Evolutionary conservation across 2,888 invertebrate species (phyloP).

Genomic region (Hyposoter didymator): DNA sequence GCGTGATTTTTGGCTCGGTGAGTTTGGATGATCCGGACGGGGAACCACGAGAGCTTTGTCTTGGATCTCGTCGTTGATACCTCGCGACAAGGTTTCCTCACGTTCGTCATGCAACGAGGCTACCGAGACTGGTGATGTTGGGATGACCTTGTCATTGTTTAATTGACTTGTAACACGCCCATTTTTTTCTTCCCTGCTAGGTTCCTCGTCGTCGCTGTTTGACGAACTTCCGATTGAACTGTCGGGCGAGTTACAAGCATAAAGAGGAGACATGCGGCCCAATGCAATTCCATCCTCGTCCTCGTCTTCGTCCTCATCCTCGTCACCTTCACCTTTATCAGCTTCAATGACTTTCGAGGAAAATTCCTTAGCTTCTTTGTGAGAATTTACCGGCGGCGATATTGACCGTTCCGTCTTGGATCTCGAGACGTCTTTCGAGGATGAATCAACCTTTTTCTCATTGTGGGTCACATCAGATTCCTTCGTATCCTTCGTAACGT

Average conservation of each 20-base stretch:
- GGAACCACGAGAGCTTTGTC: slow-evolving; percentile 81
- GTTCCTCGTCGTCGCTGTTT: slow-evolving; percentile 68
- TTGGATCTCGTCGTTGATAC: slow-evolving; percentile 81
- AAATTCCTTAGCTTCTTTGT: slow-evolving; percentile 59
- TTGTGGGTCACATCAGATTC: slow-evolving; percentile 24
- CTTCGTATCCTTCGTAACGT: background rate
- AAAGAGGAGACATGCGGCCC: slow-evolving; percentile 78
- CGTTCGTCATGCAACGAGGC: slow-evolving; percentile 72
- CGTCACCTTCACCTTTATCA: slow-evolving; percentile 69
- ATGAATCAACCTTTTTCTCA: slow-evolving; percentile 19
- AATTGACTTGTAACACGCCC: slow-evolving; percentile 72
- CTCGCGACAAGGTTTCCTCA: slow-evolving; percentile 79
- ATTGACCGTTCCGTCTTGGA: slow-evolving; percentile 71
- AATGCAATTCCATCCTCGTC: slow-evolving; percentile 74
- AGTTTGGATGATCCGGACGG: slow-evolving; percentile 65
- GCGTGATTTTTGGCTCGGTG: slow-evolving; percentile 74
- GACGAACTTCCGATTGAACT: slow-evolving; percentile 76
- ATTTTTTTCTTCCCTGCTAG: slow-evolving; percentile 1
- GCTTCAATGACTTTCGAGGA: slow-evolving; percentile 68
- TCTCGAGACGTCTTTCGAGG: slow-evolving; percentile 48
- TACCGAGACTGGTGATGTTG: slow-evolving; percentile 72
- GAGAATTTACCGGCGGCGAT: slow-evolving; percentile 69
- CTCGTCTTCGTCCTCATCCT: slow-evolving; percentile 69
- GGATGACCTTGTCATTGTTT: slow-evolving; percentile 77
- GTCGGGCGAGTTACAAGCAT: slow-evolving; percentile 76